Evolutionary conservation across 2,797 vertebrate species (phyloP).

Genomic region (Sebastes jordani): DNA sequence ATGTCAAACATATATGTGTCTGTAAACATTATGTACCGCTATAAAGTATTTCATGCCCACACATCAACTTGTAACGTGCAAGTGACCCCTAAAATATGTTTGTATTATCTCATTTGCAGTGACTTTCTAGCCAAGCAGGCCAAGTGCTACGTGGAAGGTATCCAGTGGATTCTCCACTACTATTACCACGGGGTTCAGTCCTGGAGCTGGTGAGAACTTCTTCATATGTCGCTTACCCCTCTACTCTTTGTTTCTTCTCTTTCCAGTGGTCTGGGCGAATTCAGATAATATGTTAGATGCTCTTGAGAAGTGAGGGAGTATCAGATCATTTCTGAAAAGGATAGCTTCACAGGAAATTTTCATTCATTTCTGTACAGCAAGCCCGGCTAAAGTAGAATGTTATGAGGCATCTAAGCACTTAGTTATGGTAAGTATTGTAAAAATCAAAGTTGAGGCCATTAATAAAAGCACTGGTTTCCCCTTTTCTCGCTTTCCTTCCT

Average conservation of each 20-base stretch:
- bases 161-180: slow-evolving; percentile 99
- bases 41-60: neutral
- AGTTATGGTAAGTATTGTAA: too few relatives aligned
- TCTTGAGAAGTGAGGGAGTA: neutral
- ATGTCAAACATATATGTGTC: neutral
- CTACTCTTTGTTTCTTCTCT: neutral
- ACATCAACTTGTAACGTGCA: neutral
- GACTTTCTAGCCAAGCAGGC: slow-evolving; percentile 95
- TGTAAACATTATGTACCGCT: neutral
- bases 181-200: slow-evolving; percentile 99
- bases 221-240: neutral
- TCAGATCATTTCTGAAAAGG: neutral
- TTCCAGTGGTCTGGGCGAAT: neutral
- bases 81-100: neutral
- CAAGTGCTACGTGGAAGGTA: slow-evolving; percentile 94
- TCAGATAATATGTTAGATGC: neutral
- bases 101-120: slow-evolving; percentile 75
- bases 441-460: neutral
- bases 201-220: slow-evolving; percentile 95
- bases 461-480: neutral
- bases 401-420: neutral
- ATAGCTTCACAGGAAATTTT: neutral
- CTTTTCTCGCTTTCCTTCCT: neutral
- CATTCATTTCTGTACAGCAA: neutral
- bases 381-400: neutral